Base-by-base conservation (phyloP, 2,888 invertebrate species). In the Drosophila macrospina region DNA sequence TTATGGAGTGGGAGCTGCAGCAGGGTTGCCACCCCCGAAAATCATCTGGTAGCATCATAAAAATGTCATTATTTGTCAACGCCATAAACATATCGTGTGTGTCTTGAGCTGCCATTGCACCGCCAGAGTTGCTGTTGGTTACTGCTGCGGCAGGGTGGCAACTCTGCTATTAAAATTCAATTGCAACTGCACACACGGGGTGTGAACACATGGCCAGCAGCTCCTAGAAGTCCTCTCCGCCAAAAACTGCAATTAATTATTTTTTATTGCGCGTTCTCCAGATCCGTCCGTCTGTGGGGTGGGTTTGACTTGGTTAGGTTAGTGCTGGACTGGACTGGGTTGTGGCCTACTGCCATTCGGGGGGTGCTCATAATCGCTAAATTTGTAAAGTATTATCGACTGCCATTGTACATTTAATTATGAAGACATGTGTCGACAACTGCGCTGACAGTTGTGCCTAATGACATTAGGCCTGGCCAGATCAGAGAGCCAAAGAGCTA, bases 41-140 rank as follows among this genome's bases (percentile, higher is more conserved):
- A 16, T 56, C 52, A 28, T 44, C 41, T 42, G 54, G 34, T 47
- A 47, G 39, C 59, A 57, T 78, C 70, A 84, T 87, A 75, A 79
- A 88, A 87, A 78, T 73, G 68, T 65, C 78, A 84, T 87, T 88
- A 86, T 86, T 86, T 86, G 88, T 86, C 88, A 86, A 80, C 81
- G 88, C 84, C 86, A 83, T 72, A 66, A 72, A 70, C 79, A 72
- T 61, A 70, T 51, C 50, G 55, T 42, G 67, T 57, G 36, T 50
- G 50, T 34, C 42, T 62, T 24, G 39, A 28, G 50, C 28, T 13
- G 28, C 7, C 26, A 34, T 50, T 48, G 57, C 36, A 48, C 62
- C 0, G 16, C 60, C 5, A 51, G 15, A 51, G 48, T 41, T 24
- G 41, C 30, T 45, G 52, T n/a, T 45, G 20, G 20, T 3, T 15